Conservation (phyloP, 2,113 vertebrate genomes). For the Nyctibius bracteatus region DNA sequence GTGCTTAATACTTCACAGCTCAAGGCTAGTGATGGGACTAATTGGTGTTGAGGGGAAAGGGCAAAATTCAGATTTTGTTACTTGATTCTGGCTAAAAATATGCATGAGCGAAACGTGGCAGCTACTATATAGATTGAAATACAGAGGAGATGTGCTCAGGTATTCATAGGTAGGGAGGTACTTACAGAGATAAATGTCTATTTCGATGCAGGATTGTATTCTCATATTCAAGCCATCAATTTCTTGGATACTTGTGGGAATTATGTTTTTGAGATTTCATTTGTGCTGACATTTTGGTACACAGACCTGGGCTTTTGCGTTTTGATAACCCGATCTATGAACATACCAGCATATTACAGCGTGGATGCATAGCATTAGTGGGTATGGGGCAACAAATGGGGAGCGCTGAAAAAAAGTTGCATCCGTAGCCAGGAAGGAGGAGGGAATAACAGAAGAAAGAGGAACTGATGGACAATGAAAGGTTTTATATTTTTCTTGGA, state of each 20-base stretch:
- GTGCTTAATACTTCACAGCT: not conserved
- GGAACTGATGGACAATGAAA: not conserved
- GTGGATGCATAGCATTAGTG: accelerated
- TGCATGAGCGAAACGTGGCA: not conserved
- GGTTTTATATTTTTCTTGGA: not conserved
- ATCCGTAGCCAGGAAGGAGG: not conserved
- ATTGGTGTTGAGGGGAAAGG: not conserved
- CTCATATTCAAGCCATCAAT: not conserved
- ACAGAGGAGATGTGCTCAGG: not conserved
- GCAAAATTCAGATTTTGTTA: not conserved
- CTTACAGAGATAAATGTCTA: not conserved
- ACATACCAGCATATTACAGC: not conserved
- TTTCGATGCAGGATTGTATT: not conserved
- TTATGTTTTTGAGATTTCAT: not conserved
- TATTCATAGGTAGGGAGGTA: not conserved
- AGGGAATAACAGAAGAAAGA: not conserved
- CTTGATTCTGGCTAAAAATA: not conserved
- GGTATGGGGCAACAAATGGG: not conserved
- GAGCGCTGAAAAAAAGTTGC: not conserved
- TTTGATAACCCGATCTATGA: not conserved
- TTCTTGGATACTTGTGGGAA: not conserved
- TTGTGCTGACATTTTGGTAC: not conserved
- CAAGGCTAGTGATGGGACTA: not conserved
- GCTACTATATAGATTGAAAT: not conserved
- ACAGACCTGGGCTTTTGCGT: not conserved